Percentiles rank a stretch among this genome's conserved stretches.
These are phyloP conservation scores for Griposia aprilina DNA, from an alignment of 2,888 invertebrate genomes.

Conservation along the genomic window DNA sequence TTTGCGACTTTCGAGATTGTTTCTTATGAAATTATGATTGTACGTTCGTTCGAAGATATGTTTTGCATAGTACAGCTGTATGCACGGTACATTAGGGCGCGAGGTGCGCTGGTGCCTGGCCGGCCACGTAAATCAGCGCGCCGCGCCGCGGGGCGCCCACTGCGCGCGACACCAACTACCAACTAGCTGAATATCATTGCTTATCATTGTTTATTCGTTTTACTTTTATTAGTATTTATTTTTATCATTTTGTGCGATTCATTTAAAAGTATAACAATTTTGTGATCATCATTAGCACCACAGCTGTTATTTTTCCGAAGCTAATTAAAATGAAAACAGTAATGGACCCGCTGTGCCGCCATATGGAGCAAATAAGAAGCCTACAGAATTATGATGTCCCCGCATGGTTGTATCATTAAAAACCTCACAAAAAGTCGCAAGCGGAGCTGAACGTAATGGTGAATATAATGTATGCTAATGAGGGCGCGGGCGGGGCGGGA, in stretches of 20 bases:
- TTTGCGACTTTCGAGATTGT: constrained; percentile 53
- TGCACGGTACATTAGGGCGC: constrained; percentile 16
- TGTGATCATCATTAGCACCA: constrained; percentile 15
- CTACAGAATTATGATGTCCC: constrained; percentile 70
- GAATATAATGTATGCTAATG: constrained; percentile 90
- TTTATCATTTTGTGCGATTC: background rate
- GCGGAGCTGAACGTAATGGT: constrained; percentile 85
- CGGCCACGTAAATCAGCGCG: constrained; percentile 73
- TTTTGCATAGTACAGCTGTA: constrained; percentile 13
- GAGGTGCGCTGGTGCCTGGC: constrained; percentile 33
- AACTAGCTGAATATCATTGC: constrained; percentile 27
- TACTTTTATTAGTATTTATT: constrained; percentile 10
- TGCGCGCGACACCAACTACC: constrained; percentile 69
- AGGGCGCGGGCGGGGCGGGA: constrained; percentile 83
- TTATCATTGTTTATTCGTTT: constrained; percentile 33
- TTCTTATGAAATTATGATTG: constrained; percentile 43
- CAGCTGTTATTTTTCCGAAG: constrained; percentile 11
- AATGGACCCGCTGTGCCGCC: constrained; percentile 49
- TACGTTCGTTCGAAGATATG: constrained; percentile 23
- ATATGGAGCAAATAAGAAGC: constrained; percentile 70
- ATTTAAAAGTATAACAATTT: background rate
- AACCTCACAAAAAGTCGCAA: constrained; percentile 84
- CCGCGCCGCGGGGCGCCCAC: constrained; percentile 67
- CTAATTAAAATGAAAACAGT: constrained; percentile 64
- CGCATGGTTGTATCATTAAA: constrained; percentile 81